Evolutionary conservation across 2,113 vertebrate species (phyloP).

Genomic region (Engystomops pustulosus): DNA sequence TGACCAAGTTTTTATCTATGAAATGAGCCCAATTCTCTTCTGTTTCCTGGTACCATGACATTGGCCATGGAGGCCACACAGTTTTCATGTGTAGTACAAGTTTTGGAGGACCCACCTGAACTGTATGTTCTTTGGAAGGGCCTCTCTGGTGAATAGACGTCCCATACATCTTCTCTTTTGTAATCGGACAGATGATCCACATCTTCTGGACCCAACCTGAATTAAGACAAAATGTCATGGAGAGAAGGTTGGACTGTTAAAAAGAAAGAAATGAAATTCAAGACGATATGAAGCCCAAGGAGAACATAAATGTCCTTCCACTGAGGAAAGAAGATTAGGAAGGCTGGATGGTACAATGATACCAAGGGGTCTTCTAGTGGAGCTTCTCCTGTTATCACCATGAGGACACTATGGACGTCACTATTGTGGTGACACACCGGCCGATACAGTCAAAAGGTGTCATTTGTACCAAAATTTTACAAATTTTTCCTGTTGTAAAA

Average conservation of each 20-base stretch:
- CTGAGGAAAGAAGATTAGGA: too few species aligned
- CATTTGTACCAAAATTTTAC: too few species aligned
- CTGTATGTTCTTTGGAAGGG: neutral
- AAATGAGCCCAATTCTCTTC: too few species aligned
- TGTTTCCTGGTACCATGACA: too few species aligned
- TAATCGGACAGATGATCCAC: neutral
- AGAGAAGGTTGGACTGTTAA: neutral
- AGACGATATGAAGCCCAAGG: neutral
- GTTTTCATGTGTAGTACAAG: too few species aligned
- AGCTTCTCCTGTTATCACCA: neutral
- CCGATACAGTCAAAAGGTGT: too few species aligned
- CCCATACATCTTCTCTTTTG: conserved; percentile 25
- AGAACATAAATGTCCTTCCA: too few species aligned
- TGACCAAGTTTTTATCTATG: too few species aligned
- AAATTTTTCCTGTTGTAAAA: too few species aligned
- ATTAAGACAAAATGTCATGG: neutral
- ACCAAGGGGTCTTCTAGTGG: too few species aligned
- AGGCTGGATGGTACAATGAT: too few species aligned
- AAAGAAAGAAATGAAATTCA: neutral
- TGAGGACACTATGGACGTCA: neutral
- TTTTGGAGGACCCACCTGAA: neutral
- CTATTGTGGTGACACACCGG: neutral
- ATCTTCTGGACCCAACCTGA: conserved; percentile 3
- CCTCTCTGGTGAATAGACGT: neutral
- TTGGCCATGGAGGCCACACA: too few species aligned